Evolutionary conservation across 1,140 invertebrate genomes (phyloP).

Genomic region (Brachionus rubens): DNA sequence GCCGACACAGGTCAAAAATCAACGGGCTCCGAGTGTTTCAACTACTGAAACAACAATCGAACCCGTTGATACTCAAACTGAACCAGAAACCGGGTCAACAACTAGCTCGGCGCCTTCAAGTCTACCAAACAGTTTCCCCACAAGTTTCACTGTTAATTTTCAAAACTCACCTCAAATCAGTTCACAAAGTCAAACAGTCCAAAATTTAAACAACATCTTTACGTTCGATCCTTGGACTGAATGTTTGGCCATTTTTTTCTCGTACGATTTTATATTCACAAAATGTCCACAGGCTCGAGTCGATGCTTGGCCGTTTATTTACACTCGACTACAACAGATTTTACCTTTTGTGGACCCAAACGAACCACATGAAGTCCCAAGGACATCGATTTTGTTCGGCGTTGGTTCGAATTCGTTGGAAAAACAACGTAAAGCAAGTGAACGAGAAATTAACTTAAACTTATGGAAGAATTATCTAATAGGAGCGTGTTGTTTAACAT

Average conservation of each 20-base stretch:
- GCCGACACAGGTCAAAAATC: neutral
- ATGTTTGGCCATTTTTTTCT: slow-evolving; percentile 78
- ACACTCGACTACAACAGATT: slow-evolving; percentile 79
- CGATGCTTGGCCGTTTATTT: slow-evolving; percentile 92
- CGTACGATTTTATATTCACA: slow-evolving; percentile 68
- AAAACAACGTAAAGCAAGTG: slow-evolving; percentile 71
- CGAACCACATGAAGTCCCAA: slow-evolving; percentile 52
- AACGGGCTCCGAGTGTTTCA: neutral
- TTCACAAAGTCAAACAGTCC: neutral
- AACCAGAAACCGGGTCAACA: neutral
- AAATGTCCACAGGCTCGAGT: slow-evolving; percentile 76
- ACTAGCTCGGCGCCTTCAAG: neutral
- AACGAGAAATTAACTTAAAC: slow-evolving; percentile 84
- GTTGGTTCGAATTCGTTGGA: slow-evolving; percentile 91
- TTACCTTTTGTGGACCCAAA: slow-evolving; percentile 91
- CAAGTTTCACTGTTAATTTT: too few relatives aligned
- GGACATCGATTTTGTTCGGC: slow-evolving; percentile 75
- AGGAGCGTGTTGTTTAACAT: slow-evolving; percentile 86
- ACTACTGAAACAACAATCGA: neutral
- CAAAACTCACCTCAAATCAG: neutral
- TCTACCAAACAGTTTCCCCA: neutral
- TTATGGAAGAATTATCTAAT: slow-evolving; percentile 94
- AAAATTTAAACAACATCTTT: neutral
- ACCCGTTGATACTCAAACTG: neutral
- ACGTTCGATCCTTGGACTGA: slow-evolving; percentile 71